These are phyloP conservation scores for Phataginus tricuspis DNA, from an alignment of 2,797 vertebrate species.

Conservation along the genomic window DNA sequence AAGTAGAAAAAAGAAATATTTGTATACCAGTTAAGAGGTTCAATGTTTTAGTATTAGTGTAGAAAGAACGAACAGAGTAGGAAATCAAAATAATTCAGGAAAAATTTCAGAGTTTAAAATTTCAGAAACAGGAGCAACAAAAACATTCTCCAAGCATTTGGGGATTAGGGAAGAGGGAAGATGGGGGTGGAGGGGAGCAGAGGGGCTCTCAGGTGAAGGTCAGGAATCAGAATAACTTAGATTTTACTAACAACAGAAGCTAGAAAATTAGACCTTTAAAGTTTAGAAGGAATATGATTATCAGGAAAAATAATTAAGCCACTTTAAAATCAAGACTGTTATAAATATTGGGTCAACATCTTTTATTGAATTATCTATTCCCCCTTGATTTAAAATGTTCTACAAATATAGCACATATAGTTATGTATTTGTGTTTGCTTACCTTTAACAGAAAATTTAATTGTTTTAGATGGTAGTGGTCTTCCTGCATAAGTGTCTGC, in stretches of 20 bases:
- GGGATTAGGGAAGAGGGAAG: neutral
- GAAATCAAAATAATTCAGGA: slow-evolving; percentile 26
- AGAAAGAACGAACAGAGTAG: neutral
- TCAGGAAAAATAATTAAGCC: neutral
- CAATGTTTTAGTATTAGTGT: neutral
- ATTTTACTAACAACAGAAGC: neutral
- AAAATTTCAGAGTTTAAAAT: slow-evolving; percentile 39
- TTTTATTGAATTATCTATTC: neutral
- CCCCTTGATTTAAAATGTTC: slow-evolving; percentile 24
- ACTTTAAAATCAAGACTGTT: slow-evolving; percentile 15
- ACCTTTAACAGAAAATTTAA: slow-evolving; percentile 93
- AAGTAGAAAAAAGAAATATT: slow-evolving; percentile 26
- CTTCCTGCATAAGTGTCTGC: slow-evolving; percentile 86
- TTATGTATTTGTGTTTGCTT: slow-evolving; percentile 70
- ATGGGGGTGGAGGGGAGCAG: neutral
- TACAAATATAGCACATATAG: neutral
- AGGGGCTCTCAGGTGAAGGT: neutral
- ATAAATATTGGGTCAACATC: neutral
- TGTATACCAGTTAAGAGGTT: neutral
- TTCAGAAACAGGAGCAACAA: neutral
- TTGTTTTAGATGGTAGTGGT: slow-evolving; percentile 88
- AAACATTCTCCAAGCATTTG: neutral
- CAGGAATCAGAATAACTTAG: slow-evolving; percentile 6
- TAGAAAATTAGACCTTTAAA: neutral
- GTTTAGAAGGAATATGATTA: neutral